Evolutionary conservation across 2,888 invertebrate genomes (phyloP).

Genomic region (Hedychridium roseum): DNA sequence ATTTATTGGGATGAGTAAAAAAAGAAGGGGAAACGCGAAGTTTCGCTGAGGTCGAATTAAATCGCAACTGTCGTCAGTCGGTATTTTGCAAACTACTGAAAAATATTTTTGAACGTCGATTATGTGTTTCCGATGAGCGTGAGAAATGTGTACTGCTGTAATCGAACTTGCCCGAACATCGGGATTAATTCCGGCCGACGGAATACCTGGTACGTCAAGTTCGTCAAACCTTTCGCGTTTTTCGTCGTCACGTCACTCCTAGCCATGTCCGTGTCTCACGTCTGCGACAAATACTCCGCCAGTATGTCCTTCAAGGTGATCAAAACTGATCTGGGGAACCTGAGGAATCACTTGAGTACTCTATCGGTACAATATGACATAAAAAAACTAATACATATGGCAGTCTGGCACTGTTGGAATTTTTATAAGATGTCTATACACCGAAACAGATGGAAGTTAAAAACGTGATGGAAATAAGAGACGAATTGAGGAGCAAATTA

Average conservation of each 20-base stretch:
- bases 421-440: slow-evolving; percentile 1
- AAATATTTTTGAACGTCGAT: no score
- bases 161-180: slow-evolving; percentile 41
- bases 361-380: no score
- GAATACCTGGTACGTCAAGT: slow-evolving; percentile 43
- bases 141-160: slow-evolving; percentile 44
- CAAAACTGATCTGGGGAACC: slow-evolving; percentile 47
- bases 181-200: slow-evolving; percentile 28
- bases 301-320: slow-evolving; percentile 47
- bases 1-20: no score
- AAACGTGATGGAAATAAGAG: slow-evolving; percentile 46
- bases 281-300: slow-evolving; percentile 55
- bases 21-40: no score
- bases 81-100: no score
- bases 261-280: slow-evolving; percentile 56
- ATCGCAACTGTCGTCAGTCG: no score
- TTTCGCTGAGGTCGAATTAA: no score
- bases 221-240: slow-evolving; percentile 50
- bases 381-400: no score
- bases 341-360: slow-evolving; percentile 47
- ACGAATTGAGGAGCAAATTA: slow-evolving; percentile 47
- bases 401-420: no score
- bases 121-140: slow-evolving; percentile 44
- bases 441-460: slow-evolving; percentile 50
- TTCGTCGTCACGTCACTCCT: slow-evolving; percentile 52